Evolutionary conservation across 2,113 vertebrate species (phyloP), one percentile per base, ranked within the genome.

Genomic region (Thomomys bottae): DNA sequence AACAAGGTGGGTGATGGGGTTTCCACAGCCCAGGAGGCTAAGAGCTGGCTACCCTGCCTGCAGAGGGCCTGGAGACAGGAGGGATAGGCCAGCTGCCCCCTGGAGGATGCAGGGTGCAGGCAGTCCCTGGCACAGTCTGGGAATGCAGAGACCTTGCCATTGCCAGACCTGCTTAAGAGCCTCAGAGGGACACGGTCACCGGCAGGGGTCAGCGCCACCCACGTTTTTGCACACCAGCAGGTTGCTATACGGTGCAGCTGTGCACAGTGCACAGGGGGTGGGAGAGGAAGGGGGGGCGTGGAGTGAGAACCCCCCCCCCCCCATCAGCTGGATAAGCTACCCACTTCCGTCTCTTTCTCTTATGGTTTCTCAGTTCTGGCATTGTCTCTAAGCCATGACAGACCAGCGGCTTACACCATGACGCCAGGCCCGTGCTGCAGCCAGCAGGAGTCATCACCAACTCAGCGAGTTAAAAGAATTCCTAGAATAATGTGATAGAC

Each of bases 41-140:
- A 11, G 10, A 49, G 10, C 49, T n/a, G 49, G 12, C 5, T 8
- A 4, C 24, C 36, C n/a, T 45, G 14, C 21, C n/a, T 7, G 0
- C 8, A 18, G 32, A 8, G 85, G 3, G 1, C 2, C 17, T 71
- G 14, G 18, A 34, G 42, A 38, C 54, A 61, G 45, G 12, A 57
- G 24, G 49, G 49, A 15, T 10, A 4, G 49, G 49, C 3, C 32
- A n/a, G 24, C 2, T 2, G 9, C 49, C 4, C 0, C 26, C 14
- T 57, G 61, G 18, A 64, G 21, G 54, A 36, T 17, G 38, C 34
- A 20, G 0, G 38, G 38, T 17, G 21, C 28, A n/a, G 11, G 21
- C 28, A n/a, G 11, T 5, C 1, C 0, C 8, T 18, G 4, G 30
- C 70, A 59, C 61, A 34, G 0, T 40, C 32, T 3, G 0, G 3